Evolutionary conservation across 1,140 invertebrate species (phyloP).

Genomic region (Harpegnathos saltator): DNA sequence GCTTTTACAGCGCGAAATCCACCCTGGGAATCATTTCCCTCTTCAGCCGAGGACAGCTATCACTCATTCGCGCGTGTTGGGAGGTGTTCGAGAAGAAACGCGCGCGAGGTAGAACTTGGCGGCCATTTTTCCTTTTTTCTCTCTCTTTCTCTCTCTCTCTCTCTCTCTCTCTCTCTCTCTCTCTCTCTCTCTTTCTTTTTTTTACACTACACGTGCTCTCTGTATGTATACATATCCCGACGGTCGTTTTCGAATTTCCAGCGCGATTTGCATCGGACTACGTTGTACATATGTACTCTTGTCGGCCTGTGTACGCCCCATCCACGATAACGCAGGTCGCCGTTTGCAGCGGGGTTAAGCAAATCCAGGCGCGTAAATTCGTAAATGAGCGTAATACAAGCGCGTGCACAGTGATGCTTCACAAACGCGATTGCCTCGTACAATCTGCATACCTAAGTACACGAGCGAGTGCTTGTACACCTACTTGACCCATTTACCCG

Average conservation of each 20-base stretch:
- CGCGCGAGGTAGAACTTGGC: too few relatives aligned
- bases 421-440: constrained; percentile 40
- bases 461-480: constrained; percentile 62
- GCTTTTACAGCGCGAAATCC: not conserved
- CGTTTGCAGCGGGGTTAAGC: constrained; percentile 11
- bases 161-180: too few relatives aligned
- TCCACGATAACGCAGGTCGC: not conserved
- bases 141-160: too few relatives aligned
- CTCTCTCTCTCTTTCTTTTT: too few relatives aligned
- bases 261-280: not conserved
- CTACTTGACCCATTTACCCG: constrained; percentile 79
- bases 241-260: constrained; percentile 18
- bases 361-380: constrained; percentile 57
- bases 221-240: not conserved
- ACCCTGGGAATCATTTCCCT: not conserved
- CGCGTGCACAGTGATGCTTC: constrained; percentile 41
- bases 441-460: constrained; percentile 72
- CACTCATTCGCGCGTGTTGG: not conserved
- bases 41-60: not conserved
- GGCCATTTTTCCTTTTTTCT: too few relatives aligned
- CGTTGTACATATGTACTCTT: not conserved
- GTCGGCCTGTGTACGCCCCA: not conserved
- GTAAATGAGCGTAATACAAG: constrained; percentile 57
- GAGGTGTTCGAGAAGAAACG: not conserved
- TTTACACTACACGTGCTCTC: too few relatives aligned